phyloP scores from a whole-genome alignment of 2,888 invertebrate species.

The Agapetus fuscipes region DNA sequence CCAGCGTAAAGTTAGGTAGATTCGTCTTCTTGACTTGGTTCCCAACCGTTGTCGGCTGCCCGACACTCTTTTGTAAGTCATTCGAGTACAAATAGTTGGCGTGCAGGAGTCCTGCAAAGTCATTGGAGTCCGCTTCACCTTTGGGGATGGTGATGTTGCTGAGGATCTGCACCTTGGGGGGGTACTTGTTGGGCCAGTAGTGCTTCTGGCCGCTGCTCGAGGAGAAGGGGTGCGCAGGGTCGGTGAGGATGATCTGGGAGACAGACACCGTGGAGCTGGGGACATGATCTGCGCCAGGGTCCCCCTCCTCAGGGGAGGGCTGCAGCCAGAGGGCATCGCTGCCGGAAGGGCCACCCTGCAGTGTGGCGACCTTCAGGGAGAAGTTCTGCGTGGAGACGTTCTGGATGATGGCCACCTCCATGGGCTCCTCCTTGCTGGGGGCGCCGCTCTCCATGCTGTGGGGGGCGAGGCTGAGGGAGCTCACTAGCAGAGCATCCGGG shows the following conservation, averaged over 20 bases:
- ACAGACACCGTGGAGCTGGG: slow-evolving; percentile 34
- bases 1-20: too few species aligned
- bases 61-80: slow-evolving; percentile 5
- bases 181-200: slow-evolving; percentile 7
- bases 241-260: slow-evolving; percentile 42
- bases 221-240: slow-evolving; percentile 22
- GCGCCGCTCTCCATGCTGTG: slow-evolving; percentile 32
- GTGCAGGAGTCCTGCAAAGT: slow-evolving; percentile 8
- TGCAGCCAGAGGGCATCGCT: slow-evolving; percentile 42
- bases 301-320: slow-evolving; percentile 36
- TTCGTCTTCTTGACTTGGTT: too few species aligned
- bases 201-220: too few species aligned
- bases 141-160: slow-evolving; percentile 37
- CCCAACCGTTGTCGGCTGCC: too few species aligned
- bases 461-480: slow-evolving; percentile 40
- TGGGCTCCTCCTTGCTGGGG: too few species aligned
- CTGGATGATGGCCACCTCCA: too few species aligned
- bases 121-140: background rate
- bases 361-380: too few species aligned
- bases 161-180: slow-evolving; percentile 43
- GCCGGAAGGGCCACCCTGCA: slow-evolving; percentile 35
- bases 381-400: too few species aligned
- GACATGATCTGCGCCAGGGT: slow-evolving; percentile 31
- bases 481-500: slow-evolving; percentile 42
- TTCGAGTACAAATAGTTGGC: slow-evolving; percentile 14